A percentile compares a stretch with the other conserved stretches of the same genome.
Evolutionary conservation across 2,888 invertebrate genomes (phyloP).

Genomic region (Drosophila birchii): DNA sequence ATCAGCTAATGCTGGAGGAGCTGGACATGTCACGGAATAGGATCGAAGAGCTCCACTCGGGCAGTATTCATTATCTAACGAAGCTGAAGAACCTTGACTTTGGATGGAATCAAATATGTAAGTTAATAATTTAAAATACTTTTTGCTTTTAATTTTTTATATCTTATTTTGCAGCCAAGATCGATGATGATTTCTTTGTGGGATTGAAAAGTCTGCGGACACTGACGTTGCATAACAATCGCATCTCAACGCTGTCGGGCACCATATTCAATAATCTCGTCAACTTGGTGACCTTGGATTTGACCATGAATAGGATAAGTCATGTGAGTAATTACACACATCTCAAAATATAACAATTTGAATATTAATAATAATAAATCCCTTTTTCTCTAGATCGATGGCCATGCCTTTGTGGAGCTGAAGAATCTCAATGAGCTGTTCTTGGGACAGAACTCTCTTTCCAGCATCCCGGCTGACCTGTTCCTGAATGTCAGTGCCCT

Average conservation of each 20-base stretch:
- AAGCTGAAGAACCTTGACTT: slow-evolving; percentile 87
- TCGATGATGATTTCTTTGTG: slow-evolving; percentile 81
- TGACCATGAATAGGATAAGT: slow-evolving; percentile 83
- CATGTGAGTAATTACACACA: slow-evolving; percentile 59
- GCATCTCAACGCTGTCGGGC: slow-evolving; percentile 83
- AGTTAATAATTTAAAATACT: not conserved
- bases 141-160: not conserved
- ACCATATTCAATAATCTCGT: slow-evolving; percentile 79
- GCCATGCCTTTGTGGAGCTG: slow-evolving; percentile 85
- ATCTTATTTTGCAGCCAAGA: slow-evolving; percentile 61
- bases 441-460: slow-evolving; percentile 86
- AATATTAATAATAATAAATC: too few species aligned
- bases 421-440: slow-evolving; percentile 85
- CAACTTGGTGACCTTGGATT: slow-evolving; percentile 78
- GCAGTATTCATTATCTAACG: slow-evolving; percentile 85
- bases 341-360: not conserved
- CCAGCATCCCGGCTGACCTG: slow-evolving; percentile 84
- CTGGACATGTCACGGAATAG: slow-evolving; percentile 88
- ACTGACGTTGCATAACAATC: slow-evolving; percentile 85
- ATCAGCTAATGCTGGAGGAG: slow-evolving; percentile 87
- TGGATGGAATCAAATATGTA: slow-evolving; percentile 87
- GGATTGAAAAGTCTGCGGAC: slow-evolving; percentile 79
- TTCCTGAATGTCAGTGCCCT: slow-evolving; percentile 85
- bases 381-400: slow-evolving; percentile 74
- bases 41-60: slow-evolving; percentile 86